Percentiles rank a stretch among this genome's conserved stretches.
Conservation (phyloP, 2,888 invertebrate genomes). For the Salticus scenicus region DNA sequence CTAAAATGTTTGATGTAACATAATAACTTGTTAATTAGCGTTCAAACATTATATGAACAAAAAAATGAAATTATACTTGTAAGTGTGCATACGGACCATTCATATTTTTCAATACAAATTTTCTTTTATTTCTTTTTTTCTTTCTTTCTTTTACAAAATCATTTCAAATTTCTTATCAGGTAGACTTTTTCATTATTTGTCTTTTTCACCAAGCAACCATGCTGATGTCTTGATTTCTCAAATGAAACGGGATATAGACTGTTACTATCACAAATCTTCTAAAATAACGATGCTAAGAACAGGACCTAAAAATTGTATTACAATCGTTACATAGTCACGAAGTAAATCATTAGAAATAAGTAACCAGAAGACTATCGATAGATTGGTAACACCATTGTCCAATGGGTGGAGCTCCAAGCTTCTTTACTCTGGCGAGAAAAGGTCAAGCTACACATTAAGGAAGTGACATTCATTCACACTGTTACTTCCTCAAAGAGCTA, state of each 20-base stretch:
- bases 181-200: background rate
- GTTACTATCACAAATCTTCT: background rate
- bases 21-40: no score
- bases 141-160: no score
- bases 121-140: no score
- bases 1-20: no score
- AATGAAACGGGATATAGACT: background rate
- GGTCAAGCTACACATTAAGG: constrained; percentile 63
- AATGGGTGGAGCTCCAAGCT: constrained; percentile 42
- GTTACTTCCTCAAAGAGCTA: constrained; percentile 53
- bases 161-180: background rate
- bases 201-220: background rate
- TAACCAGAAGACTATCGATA: constrained; percentile 17
- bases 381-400: constrained; percentile 45
- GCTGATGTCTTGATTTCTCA: no score
- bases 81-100: no score
- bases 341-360: constrained; percentile 2
- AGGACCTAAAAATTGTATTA: background rate
- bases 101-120: no score
- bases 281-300: background rate
- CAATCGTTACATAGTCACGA: constrained; percentile 30
- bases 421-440: constrained; percentile 40
- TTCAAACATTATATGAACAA: no score
- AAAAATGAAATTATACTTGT: no score
- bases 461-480: constrained; percentile 46